phyloP scores from a whole-genome alignment of 2,888 invertebrate genomes.

The Dinocampus coccinellae region DNA sequence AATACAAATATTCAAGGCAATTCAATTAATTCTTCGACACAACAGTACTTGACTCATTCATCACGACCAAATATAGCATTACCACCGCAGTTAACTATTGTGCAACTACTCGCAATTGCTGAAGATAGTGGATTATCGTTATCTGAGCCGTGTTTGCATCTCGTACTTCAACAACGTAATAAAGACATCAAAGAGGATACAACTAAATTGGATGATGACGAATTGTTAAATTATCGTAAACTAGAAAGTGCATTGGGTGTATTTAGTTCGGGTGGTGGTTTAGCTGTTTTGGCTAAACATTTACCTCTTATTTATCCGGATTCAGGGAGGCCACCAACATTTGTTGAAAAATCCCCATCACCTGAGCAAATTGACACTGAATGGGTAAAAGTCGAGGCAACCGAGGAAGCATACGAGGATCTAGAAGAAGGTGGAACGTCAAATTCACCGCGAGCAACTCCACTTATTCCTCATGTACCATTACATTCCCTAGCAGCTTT shows the following conservation, averaged over 20 bases:
- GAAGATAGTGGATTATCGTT: constrained; percentile 71
- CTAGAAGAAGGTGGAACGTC: constrained; percentile 72
- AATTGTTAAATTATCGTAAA: constrained; percentile 56
- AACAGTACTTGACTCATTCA: constrained; percentile 69
- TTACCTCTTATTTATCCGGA: constrained; percentile 91
- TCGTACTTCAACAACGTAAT: constrained; percentile 60
- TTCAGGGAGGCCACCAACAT: constrained; percentile 71
- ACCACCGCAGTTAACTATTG: constrained; percentile 73
- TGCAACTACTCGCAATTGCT: constrained; percentile 74
- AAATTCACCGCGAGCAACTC: constrained; percentile 70
- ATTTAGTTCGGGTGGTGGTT: constrained; percentile 89
- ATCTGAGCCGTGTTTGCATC: constrained; percentile 71
- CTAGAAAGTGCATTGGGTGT: constrained; percentile 80
- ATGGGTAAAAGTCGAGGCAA: constrained; percentile 76
- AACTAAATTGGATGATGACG: constrained; percentile 54
- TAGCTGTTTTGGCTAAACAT: constrained; percentile 89
- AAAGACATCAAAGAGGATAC: constrained; percentile 64
- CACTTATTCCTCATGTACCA: constrained; percentile 78
- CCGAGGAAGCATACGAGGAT: constrained; percentile 76
- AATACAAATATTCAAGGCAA: constrained; percentile 57
- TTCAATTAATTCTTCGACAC: constrained; percentile 63
- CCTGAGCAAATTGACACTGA: constrained; percentile 72
- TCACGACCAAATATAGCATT: constrained; percentile 71
- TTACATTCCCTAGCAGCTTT: constrained; percentile 93
- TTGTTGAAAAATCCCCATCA: constrained; percentile 74